Evolutionary conservation across 2,113 vertebrate species (phyloP).

Genomic region (Leucopternis melanops): DNA sequence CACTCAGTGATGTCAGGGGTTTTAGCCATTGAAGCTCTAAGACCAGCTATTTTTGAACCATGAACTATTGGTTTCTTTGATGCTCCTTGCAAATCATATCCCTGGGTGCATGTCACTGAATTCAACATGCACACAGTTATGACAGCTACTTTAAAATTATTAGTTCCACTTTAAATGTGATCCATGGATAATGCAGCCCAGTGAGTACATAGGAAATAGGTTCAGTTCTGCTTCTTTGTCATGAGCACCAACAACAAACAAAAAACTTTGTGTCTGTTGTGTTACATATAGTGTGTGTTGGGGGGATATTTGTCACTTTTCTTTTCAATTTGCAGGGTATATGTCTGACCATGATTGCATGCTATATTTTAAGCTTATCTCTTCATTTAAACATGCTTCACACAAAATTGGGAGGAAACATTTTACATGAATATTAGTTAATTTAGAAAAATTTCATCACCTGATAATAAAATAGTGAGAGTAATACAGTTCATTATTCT

Average conservation of each 20-base stretch:
- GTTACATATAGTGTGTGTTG: not conserved
- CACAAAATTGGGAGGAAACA: not conserved
- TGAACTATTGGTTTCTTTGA: not conserved
- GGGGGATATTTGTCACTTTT: not conserved
- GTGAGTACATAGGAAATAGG: not conserved
- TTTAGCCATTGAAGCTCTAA: not conserved
- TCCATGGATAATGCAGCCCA: not conserved
- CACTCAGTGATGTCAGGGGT: not conserved
- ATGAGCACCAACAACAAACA: not conserved
- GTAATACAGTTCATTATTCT: not conserved
- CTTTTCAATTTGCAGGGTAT: not conserved
- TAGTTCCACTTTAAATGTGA: slow-evolving; percentile 13
- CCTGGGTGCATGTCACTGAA: not conserved
- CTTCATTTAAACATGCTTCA: not conserved
- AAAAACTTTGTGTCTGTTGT: not conserved
- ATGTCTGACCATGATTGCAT: not conserved
- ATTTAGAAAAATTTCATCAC: not conserved
- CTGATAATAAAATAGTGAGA: not conserved
- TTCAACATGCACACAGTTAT: not conserved
- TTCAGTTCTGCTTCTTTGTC: not conserved
- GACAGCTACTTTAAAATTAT: slow-evolving; percentile 7
- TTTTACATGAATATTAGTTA: not conserved
- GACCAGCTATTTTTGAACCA: slow-evolving; percentile 21
- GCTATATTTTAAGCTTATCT: not conserved
- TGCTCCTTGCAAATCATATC: not conserved